These are phyloP conservation scores for Panagrolaimus sp. DNA, from an alignment of 1,140 invertebrate genomes.

Conservation along the genomic window DNA sequence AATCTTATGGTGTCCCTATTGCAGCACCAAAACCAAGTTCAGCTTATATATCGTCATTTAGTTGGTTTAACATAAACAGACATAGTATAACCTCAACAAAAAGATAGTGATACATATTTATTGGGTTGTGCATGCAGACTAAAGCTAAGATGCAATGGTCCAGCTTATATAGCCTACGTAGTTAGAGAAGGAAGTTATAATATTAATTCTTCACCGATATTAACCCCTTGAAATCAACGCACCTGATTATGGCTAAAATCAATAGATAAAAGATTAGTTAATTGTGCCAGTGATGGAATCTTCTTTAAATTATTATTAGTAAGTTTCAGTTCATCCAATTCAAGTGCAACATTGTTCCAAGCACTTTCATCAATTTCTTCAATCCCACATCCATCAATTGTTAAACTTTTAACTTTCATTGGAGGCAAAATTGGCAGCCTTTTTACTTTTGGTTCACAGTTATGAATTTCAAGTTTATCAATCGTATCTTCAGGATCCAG, in stretches of 20 bases:
- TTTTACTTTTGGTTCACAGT: neutral
- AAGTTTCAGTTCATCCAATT: constrained; percentile 37
- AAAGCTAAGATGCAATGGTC: no score
- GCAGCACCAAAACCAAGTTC: no score
- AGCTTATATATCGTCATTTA: no score
- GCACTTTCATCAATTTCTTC: constrained; percentile 19
- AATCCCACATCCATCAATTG: constrained; percentile 33
- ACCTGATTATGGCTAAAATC: constrained; percentile 42
- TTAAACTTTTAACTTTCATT: constrained; percentile 23
- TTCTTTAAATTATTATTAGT: constrained; percentile 31
- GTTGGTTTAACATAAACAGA: no score
- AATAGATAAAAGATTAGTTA: constrained; percentile 30
- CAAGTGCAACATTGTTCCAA: constrained; percentile 25
- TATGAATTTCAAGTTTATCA: neutral
- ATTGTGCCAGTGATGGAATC: constrained; percentile 25
- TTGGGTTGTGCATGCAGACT: no score
- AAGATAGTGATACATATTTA: no score
- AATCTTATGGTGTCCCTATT: no score
- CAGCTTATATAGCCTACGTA: no score
- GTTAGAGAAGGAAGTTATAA: no score
- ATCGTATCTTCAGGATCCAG: neutral
- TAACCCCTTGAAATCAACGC: no score
- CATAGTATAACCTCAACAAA: no score
- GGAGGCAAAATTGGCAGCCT: neutral
- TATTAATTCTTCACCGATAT: no score